phyloP scores from a whole-genome alignment of 2,113 vertebrate species.

The Haemorhous mexicanus region DNA sequence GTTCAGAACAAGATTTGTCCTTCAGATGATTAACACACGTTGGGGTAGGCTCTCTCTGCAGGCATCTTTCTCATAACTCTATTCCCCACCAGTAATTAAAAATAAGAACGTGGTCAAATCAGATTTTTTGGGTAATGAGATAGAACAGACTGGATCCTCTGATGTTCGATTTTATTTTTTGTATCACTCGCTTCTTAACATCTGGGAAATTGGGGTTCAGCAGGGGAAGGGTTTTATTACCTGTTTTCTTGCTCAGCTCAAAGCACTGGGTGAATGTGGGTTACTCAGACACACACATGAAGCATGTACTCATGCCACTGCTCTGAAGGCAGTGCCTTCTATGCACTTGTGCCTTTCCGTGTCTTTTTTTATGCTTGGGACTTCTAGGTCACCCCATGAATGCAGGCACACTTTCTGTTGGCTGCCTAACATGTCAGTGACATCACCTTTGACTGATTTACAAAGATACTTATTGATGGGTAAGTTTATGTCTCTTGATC shows the following conservation, averaged over 20 bases:
- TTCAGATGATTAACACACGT: background rate
- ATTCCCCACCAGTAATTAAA: background rate
- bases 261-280: accelerated
- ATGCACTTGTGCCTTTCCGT: background rate
- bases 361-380: background rate
- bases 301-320: background rate
- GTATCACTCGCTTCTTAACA: background rate
- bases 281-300: accelerated
- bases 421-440: background rate
- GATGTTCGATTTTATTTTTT: background rate
- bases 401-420: background rate
- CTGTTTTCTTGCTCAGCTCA: background rate
- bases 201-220: background rate
- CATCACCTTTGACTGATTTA: background rate
- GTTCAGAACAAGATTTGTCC: background rate
- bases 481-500: background rate
- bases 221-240: background rate
- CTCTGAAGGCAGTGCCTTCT: background rate
- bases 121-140: background rate
- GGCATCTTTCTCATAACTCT: background rate
- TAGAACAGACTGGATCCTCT: background rate
- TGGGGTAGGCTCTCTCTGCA: background rate
- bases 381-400: background rate
- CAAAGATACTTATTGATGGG: background rate
- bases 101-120: background rate